These are phyloP conservation scores for Ammodytes marinus DNA, from an alignment of 2,113 vertebrate species.

Conservation along the genomic window DNA sequence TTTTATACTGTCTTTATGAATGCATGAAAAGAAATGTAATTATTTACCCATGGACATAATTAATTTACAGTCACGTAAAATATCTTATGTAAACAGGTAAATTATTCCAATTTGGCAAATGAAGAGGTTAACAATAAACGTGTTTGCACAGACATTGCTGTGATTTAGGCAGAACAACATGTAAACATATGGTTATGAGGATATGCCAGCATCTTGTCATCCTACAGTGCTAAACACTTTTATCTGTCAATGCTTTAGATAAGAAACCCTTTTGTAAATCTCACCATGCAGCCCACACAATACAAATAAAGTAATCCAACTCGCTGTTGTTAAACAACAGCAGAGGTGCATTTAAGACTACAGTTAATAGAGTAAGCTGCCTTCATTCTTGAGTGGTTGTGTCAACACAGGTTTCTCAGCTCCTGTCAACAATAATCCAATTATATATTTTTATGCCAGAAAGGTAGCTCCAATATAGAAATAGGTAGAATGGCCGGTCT, in stretches of 20 bases:
- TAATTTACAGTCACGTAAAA: constrained; percentile 10
- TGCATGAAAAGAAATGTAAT: constrained; percentile 2
- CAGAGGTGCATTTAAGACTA: constrained; percentile 59
- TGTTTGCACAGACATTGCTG: constrained; percentile 20
- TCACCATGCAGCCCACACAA: not conserved
- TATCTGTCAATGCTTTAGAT: constrained; percentile 17
- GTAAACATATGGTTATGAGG: constrained; percentile 60
- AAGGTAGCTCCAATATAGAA: constrained; percentile 21
- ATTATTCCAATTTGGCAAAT: constrained; percentile 25
- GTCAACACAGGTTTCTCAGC: constrained; percentile 21
- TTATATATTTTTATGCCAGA: constrained; percentile 25
- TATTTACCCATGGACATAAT: constrained; percentile 9
- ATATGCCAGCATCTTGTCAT: constrained; percentile 13
- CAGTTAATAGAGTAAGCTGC: constrained; percentile 48
- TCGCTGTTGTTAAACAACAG: constrained; percentile 28
- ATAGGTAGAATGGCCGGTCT: not conserved
- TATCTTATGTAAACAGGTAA: not conserved
- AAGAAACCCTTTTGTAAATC: not conserved
- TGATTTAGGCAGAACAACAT: constrained; percentile 28
- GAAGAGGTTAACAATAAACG: constrained; percentile 38
- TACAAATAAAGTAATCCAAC: constrained; percentile 3
- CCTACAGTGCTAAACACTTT: constrained; percentile 17
- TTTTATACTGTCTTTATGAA: constrained; percentile 21
- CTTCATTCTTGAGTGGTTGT: constrained; percentile 12
- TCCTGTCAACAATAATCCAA: constrained; percentile 41